Conservation (phyloP, 2,113 vertebrate species). For the Glareola pratincola region DNA sequence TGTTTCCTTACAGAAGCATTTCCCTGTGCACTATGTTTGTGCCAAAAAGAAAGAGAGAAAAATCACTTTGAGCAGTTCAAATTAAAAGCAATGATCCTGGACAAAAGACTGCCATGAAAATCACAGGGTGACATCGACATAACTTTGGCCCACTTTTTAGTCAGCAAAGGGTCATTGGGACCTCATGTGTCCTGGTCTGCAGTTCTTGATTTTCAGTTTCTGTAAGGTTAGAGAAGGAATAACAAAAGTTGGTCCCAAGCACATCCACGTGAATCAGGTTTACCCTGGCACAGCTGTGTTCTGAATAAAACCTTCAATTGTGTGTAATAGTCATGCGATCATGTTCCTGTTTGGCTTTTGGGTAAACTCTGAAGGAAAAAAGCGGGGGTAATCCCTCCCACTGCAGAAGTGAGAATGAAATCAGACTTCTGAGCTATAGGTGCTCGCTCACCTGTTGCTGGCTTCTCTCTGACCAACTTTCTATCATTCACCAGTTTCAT, state of each 20-base stretch:
- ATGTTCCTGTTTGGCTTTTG: not conserved
- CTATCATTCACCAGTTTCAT: not conserved
- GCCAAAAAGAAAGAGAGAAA: conserved; percentile 23
- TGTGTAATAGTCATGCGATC: not conserved
- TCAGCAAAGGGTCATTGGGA: not conserved
- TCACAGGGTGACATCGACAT: not conserved
- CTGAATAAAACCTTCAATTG: conserved; percentile 24
- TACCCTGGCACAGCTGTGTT: not conserved
- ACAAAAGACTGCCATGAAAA: conserved; percentile 25
- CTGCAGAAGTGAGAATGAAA: not conserved
- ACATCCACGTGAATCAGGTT: not conserved
- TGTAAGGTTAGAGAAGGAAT: not conserved
- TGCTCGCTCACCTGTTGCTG: not conserved
- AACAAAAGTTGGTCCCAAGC: not conserved
- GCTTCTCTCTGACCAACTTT: not conserved
- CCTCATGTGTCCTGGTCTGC: not conserved
- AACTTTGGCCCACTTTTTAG: not conserved
- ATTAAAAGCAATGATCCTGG: conserved; percentile 40
- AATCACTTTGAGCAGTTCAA: conserved; percentile 36
- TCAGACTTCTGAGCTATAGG: not conserved
- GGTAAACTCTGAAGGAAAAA: not conserved
- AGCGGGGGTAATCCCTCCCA: rapidly evolving
- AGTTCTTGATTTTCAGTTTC: not conserved
- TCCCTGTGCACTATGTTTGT: not conserved
- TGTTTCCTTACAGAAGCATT: not conserved